phyloP scores from a whole-genome alignment of 2,113 vertebrate species.

The Lutjanus erythropterus region DNA sequence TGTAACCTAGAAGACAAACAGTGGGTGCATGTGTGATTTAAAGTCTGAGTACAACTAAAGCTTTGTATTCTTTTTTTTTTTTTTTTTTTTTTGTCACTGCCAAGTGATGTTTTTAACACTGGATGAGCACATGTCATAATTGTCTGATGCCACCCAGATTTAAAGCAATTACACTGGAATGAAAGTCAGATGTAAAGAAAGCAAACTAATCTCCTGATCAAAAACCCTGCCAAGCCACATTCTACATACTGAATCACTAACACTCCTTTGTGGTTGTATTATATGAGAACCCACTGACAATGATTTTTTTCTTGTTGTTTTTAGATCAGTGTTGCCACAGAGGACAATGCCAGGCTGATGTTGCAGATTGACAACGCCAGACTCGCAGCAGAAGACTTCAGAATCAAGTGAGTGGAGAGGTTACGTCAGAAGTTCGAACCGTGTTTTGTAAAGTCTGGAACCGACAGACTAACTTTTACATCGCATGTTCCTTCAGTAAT shows the following conservation, averaged over 20 bases:
- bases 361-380: conserved; percentile 90
- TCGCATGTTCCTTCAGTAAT: neutral
- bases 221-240: neutral
- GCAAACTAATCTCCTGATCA: neutral
- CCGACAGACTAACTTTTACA: neutral
- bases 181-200: neutral
- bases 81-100: too few relatives aligned
- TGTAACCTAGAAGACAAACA: too few relatives aligned
- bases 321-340: conserved; percentile 82
- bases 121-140: neutral
- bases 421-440: neutral
- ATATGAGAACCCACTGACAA: neutral
- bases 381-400: conserved; percentile 91
- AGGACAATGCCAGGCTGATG: conserved; percentile 84
- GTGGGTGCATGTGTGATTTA: too few relatives aligned
- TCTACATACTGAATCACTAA: neutral
- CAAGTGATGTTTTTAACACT: too few relatives aligned
- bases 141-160: neutral
- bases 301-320: neutral
- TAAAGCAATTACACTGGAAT: neutral
- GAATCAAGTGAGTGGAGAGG: conserved; percentile 85
- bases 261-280: neutral
- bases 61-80: too few relatives aligned
- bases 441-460: neutral
- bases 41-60: neutral